phyloP scores from a whole-genome alignment of 2,113 vertebrate genomes.

The Setophaga kirtlandii region DNA sequence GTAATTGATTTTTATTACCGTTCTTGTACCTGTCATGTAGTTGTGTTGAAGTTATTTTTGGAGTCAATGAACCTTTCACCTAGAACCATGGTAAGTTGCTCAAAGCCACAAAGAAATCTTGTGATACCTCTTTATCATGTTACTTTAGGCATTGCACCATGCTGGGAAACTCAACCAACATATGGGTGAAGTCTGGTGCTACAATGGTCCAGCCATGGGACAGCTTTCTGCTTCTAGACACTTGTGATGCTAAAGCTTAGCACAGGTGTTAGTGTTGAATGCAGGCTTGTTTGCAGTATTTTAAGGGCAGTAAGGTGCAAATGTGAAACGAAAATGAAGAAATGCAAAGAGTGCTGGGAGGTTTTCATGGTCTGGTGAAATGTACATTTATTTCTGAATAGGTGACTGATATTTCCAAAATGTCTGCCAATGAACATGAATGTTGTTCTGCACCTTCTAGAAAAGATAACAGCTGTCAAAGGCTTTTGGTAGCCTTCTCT shows the following conservation, averaged over 20 bases:
- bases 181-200: not conserved
- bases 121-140: not conserved
- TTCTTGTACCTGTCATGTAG: not conserved
- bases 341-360: accelerated
- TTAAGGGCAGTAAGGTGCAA: not conserved
- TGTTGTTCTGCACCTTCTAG: not conserved
- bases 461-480: not conserved
- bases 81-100: not conserved
- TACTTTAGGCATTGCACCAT: not conserved
- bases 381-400: not conserved
- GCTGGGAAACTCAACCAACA: accelerated
- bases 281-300: not conserved
- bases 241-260: not conserved
- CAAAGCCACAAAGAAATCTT: not conserved
- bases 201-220: not conserved
- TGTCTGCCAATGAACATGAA: not conserved
- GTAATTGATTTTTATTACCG: not conserved
- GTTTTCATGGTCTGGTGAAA: not conserved
- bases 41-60: not conserved
- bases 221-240: not conserved
- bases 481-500: not conserved
- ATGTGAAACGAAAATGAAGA: not conserved
- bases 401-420: not conserved
- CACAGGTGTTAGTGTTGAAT: not conserved
- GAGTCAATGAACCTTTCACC: not conserved